Evolutionary conservation across 2,888 invertebrate genomes (phyloP), one percentile per base, ranked within the genome.

Genomic region (Ametastegia equiseti): DNA sequence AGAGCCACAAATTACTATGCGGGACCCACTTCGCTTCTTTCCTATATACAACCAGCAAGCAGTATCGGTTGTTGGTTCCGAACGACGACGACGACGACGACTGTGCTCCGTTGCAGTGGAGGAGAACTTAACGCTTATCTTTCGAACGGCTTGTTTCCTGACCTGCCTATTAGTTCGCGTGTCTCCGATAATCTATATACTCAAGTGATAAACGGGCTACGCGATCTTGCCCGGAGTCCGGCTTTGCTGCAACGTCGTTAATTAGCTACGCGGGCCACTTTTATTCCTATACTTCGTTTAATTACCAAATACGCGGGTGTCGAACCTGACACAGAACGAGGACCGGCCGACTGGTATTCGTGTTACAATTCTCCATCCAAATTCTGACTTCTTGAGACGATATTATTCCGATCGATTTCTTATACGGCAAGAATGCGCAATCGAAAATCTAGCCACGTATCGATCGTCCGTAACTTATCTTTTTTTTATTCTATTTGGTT

Each of bases 131-230:
- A 50, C 83, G 82, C 88, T 89, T 90, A 90, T 90, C 91, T 90
- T 83, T 82, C 83, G 83, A 84, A 83, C 87, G 85, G 88, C 89
- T 88, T 91, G 90, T 90, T 90, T 88, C 88, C 89, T 88, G 86
- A 85, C 86, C 88, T 86, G 88, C 84, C 90, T 90, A 90, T 90
- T 91, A 89, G 89, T 90, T 88, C 86, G 87, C 86, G 88, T 87
- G 88, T 88, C 87, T 85, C 63, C 81, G 84, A 84, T 87, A 86
- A 88, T 86, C 87, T 86, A 84, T 86, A 87, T 85, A 83, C 82
- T 83, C 83, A 73, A 80, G 88, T 90, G 88, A 90, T 90, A 90
- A 90, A 91, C 88, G 87, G n/a, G 88, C 89, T 86, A 90, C 87
- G 90, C 87, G 89, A 89, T 89, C 90, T 90, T 88, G 88, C 88